Conservation (phyloP, 2,113 vertebrate genomes). For the Carettochelys insculpta region DNA sequence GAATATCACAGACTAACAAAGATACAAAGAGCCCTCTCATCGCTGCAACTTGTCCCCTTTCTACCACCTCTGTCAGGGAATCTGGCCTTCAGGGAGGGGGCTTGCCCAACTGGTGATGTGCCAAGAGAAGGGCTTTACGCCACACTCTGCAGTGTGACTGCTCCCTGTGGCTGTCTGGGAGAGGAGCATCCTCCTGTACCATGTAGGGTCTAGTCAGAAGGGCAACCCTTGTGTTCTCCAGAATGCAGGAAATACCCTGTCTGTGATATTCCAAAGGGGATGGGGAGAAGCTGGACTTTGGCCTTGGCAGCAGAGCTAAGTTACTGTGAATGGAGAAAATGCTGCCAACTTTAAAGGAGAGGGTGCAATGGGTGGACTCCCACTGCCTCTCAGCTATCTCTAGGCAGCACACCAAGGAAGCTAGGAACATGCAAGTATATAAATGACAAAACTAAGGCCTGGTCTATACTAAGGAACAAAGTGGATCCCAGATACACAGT, state of each 20-base stretch:
- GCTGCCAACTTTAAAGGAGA: not conserved
- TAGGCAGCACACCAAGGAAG: not conserved
- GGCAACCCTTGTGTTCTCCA: not conserved
- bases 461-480: too few relatives aligned
- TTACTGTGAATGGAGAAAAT: not conserved
- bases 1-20: not conserved
- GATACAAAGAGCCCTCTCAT: not conserved
- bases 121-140: fast-evolving
- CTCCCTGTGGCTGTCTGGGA: not conserved
- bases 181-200: not conserved
- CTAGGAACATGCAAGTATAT: not conserved
- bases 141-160: not conserved
- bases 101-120: not conserved
- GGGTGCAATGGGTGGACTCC: not conserved
- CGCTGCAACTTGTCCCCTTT: not conserved
- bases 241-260: not conserved
- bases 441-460: not conserved
- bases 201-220: not conserved
- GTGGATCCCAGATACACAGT: too few relatives aligned
- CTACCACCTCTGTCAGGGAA: not conserved
- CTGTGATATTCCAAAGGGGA: not conserved
- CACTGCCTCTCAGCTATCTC: not conserved
- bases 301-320: constrained; percentile 38
- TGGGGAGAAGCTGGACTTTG: not conserved
- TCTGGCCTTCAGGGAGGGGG: not conserved